A percentile compares a stretch with the other conserved stretches of the same genome.
phyloP scores from a whole-genome alignment of 2,797 vertebrate species.

The Sebastes hopkinsi region DNA sequence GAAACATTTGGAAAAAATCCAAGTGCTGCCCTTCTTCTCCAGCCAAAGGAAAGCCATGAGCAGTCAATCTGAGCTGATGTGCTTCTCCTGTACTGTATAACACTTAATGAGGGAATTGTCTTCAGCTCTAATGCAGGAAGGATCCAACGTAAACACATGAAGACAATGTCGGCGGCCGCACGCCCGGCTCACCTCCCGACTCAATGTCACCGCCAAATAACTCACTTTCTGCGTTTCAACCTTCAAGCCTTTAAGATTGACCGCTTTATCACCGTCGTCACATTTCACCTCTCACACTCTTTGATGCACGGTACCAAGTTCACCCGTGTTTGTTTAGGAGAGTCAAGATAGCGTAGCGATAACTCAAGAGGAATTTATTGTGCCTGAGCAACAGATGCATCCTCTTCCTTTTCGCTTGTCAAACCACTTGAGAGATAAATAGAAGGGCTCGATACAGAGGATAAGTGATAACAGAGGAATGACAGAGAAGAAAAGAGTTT shows the following conservation, averaged over 20 bases:
- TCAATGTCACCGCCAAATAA: neutral
- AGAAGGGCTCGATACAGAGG: neutral
- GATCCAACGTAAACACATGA: neutral
- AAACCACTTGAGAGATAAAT: neutral
- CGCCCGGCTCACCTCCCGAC: neutral
- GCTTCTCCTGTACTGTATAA: neutral
- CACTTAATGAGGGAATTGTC: neutral
- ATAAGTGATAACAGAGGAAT: neutral
- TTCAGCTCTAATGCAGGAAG: slow-evolving; percentile 2
- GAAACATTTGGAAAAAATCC: neutral
- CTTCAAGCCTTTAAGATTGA: neutral
- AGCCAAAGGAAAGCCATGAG: neutral
- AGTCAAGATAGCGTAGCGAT: slow-evolving; percentile 6
- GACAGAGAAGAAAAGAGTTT: neutral
- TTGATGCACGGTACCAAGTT: neutral
- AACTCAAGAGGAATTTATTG: neutral
- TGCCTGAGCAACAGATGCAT: neutral
- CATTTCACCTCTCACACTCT: neutral
- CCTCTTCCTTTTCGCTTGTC: slow-evolving; percentile 1
- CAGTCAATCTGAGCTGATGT: neutral
- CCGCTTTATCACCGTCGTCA: neutral
- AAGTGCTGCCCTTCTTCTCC: neutral
- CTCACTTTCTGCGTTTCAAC: neutral
- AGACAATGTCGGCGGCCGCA: neutral
- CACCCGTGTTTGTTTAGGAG: neutral